Percentiles rank a stretch among this genome's conserved stretches.
These are phyloP conservation scores for Syrrhaptes paradoxus DNA, from an alignment of 2,113 vertebrate genomes.

Conservation along the genomic window DNA sequence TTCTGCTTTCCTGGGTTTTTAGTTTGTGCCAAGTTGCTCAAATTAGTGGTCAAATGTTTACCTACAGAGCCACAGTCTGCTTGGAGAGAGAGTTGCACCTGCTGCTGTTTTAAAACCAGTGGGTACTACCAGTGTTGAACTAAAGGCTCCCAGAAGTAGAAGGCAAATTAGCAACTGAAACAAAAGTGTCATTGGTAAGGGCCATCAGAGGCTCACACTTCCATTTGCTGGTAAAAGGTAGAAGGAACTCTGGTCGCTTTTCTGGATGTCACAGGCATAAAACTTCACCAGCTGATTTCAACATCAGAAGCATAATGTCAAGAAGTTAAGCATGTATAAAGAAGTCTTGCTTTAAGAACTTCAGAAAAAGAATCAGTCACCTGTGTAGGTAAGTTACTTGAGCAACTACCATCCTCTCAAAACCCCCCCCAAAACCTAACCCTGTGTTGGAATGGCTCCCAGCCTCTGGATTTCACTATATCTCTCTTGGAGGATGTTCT, in stretches of 20 bases:
- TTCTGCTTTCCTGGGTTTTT: background rate
- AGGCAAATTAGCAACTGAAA: background rate
- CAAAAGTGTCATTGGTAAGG: background rate
- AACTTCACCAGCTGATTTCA: background rate
- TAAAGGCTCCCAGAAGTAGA: background rate
- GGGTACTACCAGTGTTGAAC: background rate
- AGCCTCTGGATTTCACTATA: accelerated
- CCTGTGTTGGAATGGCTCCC: background rate
- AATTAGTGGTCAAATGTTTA: background rate
- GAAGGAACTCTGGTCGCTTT: background rate
- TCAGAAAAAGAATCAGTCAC: background rate
- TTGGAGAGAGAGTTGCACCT: background rate
- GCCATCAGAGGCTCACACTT: background rate
- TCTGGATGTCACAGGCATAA: background rate
- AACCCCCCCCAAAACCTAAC: background rate
- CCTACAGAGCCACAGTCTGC: background rate
- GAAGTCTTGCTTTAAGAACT: background rate
- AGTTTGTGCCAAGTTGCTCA: background rate
- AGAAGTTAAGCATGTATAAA: background rate
- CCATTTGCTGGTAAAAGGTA: background rate
- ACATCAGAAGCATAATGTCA: background rate
- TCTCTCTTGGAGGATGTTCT: background rate
- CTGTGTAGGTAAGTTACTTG: background rate
- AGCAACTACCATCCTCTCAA: background rate
- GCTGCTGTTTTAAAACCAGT: background rate